Base-by-base conservation (phyloP, 2,113 vertebrate species). In the Rhinopomastus cyanomelas region DNA sequence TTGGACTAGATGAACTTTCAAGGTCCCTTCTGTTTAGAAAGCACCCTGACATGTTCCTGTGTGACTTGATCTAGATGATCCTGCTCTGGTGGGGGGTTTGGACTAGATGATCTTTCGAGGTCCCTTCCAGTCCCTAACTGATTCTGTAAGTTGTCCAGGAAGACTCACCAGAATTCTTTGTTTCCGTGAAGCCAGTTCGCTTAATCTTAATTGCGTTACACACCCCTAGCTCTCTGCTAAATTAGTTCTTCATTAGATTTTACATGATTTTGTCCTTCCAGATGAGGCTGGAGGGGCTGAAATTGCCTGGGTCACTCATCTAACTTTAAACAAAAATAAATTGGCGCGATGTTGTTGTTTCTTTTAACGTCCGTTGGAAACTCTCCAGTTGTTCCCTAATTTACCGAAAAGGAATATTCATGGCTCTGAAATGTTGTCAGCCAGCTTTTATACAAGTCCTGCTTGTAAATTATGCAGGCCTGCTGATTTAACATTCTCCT, bases 341-440 rank as follows among this genome's bases (percentile, higher is more conserved):
- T 11, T 25, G 10, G 6, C 59, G 39, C 12, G 14, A 77, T 53
- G 25, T 22, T 78, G 29, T 3, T 21, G 16, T 44, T 27, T 13
- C 11, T 10, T 13, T 5, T 1, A 0, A 10, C 30, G 4, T 57
- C 8, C 5, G 0, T 13, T 88, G 60, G 26, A 76, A 77, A 20
- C 49, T 74, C 39, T 84, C 13, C 44, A 49, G 29, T 39, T n/a
- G 11, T 85, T 81, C 20, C 69, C 27, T 57, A 61, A 46, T 16
- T 53, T 81, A 78, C 14, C 9, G 49, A 92, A 78, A 87, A 56
- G 9, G 22, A 68, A 44, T 49, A n/a, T 75, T 75, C 14, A 42
- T 21, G 13, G 18, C 7, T 56, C 42, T 66, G 46, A 90, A 88
- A 72, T 90, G 44, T 88, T 32, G 79, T 79, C 53, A 90, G 23